These are phyloP conservation scores for Semibalanus balanoides DNA, from an alignment of 1,140 invertebrate genomes.

Conservation along the genomic window DNA sequence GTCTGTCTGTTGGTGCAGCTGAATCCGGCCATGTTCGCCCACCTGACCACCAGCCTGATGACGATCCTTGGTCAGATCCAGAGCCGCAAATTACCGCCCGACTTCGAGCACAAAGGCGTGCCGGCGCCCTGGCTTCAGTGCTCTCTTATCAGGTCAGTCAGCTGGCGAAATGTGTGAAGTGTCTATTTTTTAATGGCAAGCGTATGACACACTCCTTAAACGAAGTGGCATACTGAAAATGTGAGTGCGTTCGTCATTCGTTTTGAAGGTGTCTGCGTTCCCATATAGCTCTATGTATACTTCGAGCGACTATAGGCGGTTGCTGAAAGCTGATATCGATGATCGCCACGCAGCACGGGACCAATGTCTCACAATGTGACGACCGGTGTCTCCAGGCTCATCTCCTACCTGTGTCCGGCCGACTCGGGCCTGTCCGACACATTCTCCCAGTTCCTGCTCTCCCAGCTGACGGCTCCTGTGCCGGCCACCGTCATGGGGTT, in stretches of 20 bases:
- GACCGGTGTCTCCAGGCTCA: background rate
- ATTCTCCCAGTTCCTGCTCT: background rate
- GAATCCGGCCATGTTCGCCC: background rate
- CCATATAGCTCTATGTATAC: no score
- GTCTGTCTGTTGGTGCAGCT: no score
- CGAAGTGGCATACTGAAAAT: no score
- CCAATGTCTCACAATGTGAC: no score
- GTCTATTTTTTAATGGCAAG: no score
- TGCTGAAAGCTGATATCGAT: no score
- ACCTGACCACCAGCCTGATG: background rate
- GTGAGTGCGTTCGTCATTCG: no score
- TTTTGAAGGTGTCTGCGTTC: no score
- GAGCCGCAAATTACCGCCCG: background rate
- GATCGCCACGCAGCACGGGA: no score
- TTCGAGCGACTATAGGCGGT: no score
- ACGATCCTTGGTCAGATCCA: background rate
- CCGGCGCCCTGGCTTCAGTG: background rate
- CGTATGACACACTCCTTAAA: no score
- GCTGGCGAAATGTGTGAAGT: no score
- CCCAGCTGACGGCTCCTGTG: background rate
- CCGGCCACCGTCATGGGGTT: background rate
- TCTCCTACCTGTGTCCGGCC: background rate
- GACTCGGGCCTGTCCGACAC: background rate
- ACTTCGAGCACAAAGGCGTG: background rate
- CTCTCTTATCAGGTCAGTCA: background rate